Base-by-base conservation (phyloP, 2,888 invertebrate species). In the Apeira syringaria region DNA sequence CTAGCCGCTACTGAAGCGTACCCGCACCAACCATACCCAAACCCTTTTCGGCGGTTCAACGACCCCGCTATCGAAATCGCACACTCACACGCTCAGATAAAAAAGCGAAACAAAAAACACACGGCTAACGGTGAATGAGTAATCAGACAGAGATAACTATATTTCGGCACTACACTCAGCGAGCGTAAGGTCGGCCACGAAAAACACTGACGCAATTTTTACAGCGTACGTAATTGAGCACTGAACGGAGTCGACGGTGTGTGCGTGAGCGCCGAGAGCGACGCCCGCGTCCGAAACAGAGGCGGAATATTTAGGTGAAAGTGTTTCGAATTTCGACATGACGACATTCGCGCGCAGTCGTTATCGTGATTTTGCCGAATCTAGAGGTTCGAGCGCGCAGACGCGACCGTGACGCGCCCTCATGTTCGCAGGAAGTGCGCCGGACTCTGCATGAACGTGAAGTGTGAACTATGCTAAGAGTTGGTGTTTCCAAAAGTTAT, bases 281-380 rank as follows among this genome's bases (percentile, higher is more conserved):
- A 86, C 87, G 87, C 84, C 88, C 88, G 88, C 86, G 87, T 86
- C 83, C 86, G 85, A 88, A 88, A 83, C 87, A 74, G 85, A 86
- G 87, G 78, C 88, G 86, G 88, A 87, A 89, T 89, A 89, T 89
- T 89, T 89, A 89, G 89, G 89, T 88, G 89, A 89, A 89, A 89
- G 89, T 89, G 87, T 89, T 89, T 89, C 89, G 84, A 89, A 89
- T 89, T 89, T 89, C 88, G 88, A 80, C 86, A 87, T 88, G 87
- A 88, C 88, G 87, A 89, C 88, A 89, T 88, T 88, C 74, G 87
- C 85, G 88, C 86, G 84, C 89, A 89, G 89, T 89, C 85, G 86
- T 89, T 89, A 89, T 89, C 88, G 89, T 85, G 88, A 85, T 85
- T 89, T 84, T 85, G 89, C 87, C 88, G 89, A 89, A 89, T 80